phyloP scores from a whole-genome alignment of 2,888 invertebrate species.

The Lepidochitona cinerea region DNA sequence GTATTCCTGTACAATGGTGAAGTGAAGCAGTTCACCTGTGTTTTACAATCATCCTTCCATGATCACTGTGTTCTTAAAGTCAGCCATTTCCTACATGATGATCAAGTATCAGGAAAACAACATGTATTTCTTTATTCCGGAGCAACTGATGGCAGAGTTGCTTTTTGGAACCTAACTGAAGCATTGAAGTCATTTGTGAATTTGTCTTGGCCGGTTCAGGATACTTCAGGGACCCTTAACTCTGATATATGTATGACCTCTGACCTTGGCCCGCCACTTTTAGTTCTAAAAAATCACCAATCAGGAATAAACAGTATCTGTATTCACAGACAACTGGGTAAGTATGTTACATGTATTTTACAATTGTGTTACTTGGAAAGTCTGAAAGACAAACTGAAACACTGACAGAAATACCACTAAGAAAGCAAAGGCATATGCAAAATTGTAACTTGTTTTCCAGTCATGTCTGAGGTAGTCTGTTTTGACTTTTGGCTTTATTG shows the following conservation, averaged over 20 bases:
- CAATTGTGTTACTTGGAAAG: no score
- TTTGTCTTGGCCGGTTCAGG: no score
- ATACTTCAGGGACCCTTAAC: no score
- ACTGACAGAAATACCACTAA: no score
- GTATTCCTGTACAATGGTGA: neutral
- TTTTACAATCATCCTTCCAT: constrained; percentile 70
- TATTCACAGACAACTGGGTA: constrained; percentile 60
- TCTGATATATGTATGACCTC: neutral
- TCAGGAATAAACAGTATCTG: constrained; percentile 83
- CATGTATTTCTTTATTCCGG: neutral
- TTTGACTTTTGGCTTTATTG: no score
- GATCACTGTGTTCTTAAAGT: constrained; percentile 80
- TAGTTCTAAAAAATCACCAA: constrained; percentile 74
- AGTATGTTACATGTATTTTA: no score
- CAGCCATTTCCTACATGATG: constrained; percentile 56
- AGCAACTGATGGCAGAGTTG: constrained; percentile 1
- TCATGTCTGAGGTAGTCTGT: no score
- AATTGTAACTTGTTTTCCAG: no score
- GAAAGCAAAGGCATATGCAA: no score
- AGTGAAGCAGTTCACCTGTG: constrained; percentile 22
- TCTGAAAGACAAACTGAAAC: no score
- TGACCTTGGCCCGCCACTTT: neutral
- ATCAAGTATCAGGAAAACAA: no score
- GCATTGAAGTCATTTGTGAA: no score
- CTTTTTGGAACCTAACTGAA: constrained; percentile 5